phyloP scores from a whole-genome alignment of 2,113 vertebrate species.

The Perognathus longimembris region DNA sequence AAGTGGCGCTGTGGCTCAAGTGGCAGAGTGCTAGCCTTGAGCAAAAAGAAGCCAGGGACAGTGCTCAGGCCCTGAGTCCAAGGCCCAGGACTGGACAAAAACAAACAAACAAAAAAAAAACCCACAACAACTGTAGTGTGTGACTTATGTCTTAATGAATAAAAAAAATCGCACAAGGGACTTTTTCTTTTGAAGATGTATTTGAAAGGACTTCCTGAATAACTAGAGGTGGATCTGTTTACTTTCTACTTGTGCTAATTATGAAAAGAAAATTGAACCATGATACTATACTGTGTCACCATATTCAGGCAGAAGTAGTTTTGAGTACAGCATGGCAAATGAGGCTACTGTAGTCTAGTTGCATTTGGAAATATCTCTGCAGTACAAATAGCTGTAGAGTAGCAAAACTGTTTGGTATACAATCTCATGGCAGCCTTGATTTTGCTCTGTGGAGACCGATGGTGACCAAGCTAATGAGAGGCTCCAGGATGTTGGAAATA shows the following conservation, averaged over 20 bases:
- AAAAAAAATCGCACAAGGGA: slow-evolving; percentile 6
- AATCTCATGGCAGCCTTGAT: not conserved
- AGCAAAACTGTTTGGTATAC: not conserved
- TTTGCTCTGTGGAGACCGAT: not conserved
- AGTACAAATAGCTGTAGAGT: not conserved
- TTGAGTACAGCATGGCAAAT: not conserved
- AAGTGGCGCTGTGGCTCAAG: too few species aligned
- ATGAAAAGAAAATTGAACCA: slow-evolving; percentile 11
- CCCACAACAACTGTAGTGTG: slow-evolving; percentile 52
- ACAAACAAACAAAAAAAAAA: too few species aligned
- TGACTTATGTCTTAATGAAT: slow-evolving; percentile 42
- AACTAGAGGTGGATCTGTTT: slow-evolving; percentile 12
- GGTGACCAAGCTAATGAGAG: not conserved
- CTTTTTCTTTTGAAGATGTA: slow-evolving; percentile 12
- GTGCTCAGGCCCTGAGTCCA: too few species aligned
- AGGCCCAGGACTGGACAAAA: too few species aligned
- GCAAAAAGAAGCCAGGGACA: too few species aligned
- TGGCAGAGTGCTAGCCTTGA: too few species aligned
- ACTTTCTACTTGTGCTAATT: not conserved
- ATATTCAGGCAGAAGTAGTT: not conserved
- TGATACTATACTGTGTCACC: not conserved
- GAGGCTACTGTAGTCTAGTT: not conserved
- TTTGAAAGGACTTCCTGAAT: slow-evolving; percentile 12
- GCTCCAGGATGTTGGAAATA: not conserved
- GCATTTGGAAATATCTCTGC: not conserved